A percentile compares a stretch with the other conserved stretches of the same genome.
Evolutionary conservation across 2,113 vertebrate species (phyloP).

Genomic region (Mormyrus lacerda): DNA sequence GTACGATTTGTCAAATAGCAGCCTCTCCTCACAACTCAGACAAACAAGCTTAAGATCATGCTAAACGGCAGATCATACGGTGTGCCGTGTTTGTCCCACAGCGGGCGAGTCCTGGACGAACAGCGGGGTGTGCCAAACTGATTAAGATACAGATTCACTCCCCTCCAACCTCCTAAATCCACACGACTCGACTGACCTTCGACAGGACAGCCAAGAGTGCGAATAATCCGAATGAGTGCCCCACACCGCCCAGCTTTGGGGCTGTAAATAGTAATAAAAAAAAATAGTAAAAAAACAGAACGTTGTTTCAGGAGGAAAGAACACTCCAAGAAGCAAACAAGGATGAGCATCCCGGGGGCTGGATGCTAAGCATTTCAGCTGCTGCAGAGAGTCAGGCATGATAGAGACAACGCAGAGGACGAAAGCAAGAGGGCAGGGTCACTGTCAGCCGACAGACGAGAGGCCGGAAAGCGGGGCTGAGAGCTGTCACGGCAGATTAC

Average conservation of each 20-base stretch:
- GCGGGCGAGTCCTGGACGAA: not conserved
- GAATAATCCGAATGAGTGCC: not conserved
- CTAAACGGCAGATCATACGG: not conserved
- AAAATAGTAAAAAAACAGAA: not conserved
- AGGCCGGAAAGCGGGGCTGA: not conserved
- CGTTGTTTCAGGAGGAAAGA: not conserved
- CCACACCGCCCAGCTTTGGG: not conserved
- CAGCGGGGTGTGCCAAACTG: not conserved
- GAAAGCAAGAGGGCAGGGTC: not conserved
- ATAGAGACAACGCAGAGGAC: not conserved
- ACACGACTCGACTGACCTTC: not conserved
- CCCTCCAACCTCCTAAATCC: not conserved
- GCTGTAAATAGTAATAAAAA: not conserved
- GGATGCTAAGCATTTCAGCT: not conserved
- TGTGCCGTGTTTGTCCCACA: not conserved
- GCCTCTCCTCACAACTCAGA: not conserved
- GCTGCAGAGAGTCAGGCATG: not conserved
- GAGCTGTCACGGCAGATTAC: conserved; percentile 6
- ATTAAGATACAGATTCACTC: not conserved
- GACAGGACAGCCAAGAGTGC: not conserved
- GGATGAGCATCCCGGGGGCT: not conserved
- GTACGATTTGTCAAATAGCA: not conserved
- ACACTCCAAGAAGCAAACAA: not conserved
- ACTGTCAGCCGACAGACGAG: not conserved
- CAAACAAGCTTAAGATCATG: not conserved